phyloP scores from a whole-genome alignment of 2,888 invertebrate genomes.

The Drosophila bunnanda region DNA sequence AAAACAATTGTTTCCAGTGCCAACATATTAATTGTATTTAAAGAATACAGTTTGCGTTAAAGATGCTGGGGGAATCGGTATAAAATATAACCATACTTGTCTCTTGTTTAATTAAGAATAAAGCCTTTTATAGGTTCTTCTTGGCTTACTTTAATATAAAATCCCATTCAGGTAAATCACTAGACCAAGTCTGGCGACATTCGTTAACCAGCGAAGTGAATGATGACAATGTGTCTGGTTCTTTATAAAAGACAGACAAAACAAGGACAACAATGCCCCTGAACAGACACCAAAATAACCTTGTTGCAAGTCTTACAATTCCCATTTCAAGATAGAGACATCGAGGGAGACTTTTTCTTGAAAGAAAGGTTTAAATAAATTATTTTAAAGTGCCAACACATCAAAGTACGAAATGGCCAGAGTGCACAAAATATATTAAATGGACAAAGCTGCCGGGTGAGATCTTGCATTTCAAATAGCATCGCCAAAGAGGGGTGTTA shows the following conservation, averaged over 20 bases:
- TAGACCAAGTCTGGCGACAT: neutral
- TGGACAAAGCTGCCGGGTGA: conserved; percentile 19
- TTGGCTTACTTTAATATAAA: neutral
- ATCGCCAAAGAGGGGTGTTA: neutral
- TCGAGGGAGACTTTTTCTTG: no score
- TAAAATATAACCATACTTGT: neutral
- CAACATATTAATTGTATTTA: conserved; percentile 12
- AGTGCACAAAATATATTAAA: conserved; percentile 18
- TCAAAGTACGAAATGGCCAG: conserved; percentile 8
- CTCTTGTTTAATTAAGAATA: neutral
- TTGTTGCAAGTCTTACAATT: conserved; percentile 1
- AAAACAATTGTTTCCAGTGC: conserved; percentile 6
- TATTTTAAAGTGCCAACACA: conserved; percentile 40
- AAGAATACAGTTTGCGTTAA: neutral
- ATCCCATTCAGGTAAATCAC: neutral
- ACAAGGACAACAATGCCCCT: conserved; percentile 17
- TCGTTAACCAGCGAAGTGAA: conserved; percentile 2
- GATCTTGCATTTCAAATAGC: conserved; percentile 37
- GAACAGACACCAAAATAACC: conserved; percentile 35
- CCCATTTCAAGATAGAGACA: neutral
- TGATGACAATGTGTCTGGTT: conserved; percentile 27
- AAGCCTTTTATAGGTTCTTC: neutral
- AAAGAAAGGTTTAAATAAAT: conserved; percentile 33
- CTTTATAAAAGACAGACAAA: conserved; percentile 12
- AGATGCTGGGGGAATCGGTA: neutral